Conservation (phyloP, 2,888 invertebrate species). For the Patella caerulea region DNA sequence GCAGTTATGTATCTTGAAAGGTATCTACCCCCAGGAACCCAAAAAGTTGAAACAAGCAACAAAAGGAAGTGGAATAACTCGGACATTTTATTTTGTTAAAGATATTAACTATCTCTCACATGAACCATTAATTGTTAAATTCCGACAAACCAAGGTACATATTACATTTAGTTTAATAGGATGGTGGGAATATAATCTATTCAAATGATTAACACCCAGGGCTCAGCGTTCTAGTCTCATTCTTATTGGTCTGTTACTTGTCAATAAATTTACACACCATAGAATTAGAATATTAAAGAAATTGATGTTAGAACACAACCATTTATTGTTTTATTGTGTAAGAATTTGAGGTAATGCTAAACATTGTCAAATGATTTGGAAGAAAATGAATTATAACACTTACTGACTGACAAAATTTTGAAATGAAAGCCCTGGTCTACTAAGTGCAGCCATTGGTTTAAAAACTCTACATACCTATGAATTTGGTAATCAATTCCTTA, state of each 20-base stretch:
- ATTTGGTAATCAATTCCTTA: no score
- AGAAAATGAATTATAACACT: no score
- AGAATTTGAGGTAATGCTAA: no score
- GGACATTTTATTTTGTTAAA: conserved; percentile 91
- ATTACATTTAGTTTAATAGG: not conserved
- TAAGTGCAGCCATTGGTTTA: no score
- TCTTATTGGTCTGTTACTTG: not conserved
- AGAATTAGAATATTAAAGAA: no score
- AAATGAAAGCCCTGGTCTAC: no score
- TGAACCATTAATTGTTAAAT: conserved; percentile 95
- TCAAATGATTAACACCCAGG: not conserved
- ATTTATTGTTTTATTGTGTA: no score
- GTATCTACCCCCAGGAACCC: conserved; percentile 98
- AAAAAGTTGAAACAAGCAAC: conserved; percentile 93
- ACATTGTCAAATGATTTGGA: no score
- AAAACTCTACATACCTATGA: no score
- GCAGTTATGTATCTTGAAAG: conserved; percentile 94
- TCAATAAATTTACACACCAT: not conserved
- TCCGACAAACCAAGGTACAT: conserved; percentile 90
- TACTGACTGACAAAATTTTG: no score
- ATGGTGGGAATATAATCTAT: not conserved
- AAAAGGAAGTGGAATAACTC: conserved; percentile 90
- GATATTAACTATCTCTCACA: conserved; percentile 96
- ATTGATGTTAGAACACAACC: no score
- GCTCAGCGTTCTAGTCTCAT: no score